A percentile compares a stretch with the other conserved stretches of the same genome.
Conservation (phyloP, 2,113 vertebrate species). For the Rallus limicola region DNA sequence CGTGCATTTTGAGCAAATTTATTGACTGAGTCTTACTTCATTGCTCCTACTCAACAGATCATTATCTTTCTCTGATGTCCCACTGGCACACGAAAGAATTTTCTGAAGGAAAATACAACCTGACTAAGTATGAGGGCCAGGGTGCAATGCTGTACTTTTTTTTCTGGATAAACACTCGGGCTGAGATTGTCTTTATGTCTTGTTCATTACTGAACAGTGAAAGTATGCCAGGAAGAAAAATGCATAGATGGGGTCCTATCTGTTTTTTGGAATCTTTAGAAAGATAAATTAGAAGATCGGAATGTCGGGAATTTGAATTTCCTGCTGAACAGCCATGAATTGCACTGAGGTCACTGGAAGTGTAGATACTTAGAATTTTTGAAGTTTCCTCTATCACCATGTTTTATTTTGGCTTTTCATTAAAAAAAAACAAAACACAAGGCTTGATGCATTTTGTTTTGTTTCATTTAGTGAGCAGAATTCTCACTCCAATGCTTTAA, state of each 20-base stretch:
- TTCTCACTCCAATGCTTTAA: not conserved
- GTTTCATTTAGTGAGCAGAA: not conserved
- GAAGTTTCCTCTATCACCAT: not conserved
- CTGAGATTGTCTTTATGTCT: not conserved
- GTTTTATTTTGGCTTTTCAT: not conserved
- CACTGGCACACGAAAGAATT: not conserved
- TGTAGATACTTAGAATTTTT: not conserved
- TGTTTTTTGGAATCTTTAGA: not conserved
- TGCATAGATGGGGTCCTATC: not conserved
- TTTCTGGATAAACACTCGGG: not conserved
- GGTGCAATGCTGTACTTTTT: not conserved
- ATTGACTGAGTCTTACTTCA: slow-evolving; percentile 15
- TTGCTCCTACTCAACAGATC: slow-evolving; percentile 16
- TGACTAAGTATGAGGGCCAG: not conserved
- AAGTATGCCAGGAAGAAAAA: not conserved
- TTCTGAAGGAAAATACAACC: not conserved
- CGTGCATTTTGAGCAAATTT: slow-evolving; percentile 23
- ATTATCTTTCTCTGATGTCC: not conserved
- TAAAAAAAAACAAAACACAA: not conserved
- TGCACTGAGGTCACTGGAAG: not conserved
- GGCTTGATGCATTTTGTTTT: not conserved
- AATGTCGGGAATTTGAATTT: not conserved
- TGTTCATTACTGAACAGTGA: not conserved
- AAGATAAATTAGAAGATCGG: not conserved
- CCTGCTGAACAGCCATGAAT: not conserved